These are phyloP conservation scores for Lacerta agilis DNA, from an alignment of 2,797 vertebrate genomes.

Conservation along the genomic window DNA sequence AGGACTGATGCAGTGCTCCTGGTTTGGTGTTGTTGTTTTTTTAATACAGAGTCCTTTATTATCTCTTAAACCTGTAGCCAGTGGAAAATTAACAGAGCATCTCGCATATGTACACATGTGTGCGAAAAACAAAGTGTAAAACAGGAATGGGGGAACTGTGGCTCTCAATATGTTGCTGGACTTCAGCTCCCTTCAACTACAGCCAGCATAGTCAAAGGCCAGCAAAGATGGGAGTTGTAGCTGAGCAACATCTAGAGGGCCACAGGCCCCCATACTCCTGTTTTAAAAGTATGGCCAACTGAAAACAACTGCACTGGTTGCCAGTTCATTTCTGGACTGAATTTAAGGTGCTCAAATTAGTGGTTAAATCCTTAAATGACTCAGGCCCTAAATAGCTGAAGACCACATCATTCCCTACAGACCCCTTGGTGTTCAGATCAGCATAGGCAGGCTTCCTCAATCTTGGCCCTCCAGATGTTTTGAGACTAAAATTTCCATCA, in stretches of 20 bases:
- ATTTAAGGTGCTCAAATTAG: too few species aligned
- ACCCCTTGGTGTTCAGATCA: too few species aligned
- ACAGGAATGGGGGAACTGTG: not conserved
- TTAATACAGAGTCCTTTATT: not conserved
- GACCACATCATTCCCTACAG: too few species aligned
- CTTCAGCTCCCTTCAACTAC: not conserved
- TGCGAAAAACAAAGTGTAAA: not conserved
- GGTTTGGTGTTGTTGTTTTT: not conserved
- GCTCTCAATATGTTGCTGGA: not conserved
- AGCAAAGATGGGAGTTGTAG: not conserved
- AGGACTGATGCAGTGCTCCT: not conserved
- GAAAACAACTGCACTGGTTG: too few species aligned
- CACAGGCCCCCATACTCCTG: not conserved
- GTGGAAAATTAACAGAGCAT: not conserved
- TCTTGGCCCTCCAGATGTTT: too few species aligned
- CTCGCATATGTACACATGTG: not conserved
- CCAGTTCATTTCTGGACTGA: too few species aligned
- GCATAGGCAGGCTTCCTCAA: too few species aligned
- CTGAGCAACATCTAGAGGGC: not conserved
- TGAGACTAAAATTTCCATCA: too few species aligned
- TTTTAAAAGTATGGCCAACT: too few species aligned
- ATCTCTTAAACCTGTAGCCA: slow-evolving; percentile 16
- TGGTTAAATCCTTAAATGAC: too few species aligned
- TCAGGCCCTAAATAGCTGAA: too few species aligned
- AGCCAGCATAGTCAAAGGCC: not conserved